A percentile compares a stretch with the other conserved stretches of the same genome.
Conservation (phyloP, 2,888 invertebrate genomes). For the Chirona hameri region DNA sequence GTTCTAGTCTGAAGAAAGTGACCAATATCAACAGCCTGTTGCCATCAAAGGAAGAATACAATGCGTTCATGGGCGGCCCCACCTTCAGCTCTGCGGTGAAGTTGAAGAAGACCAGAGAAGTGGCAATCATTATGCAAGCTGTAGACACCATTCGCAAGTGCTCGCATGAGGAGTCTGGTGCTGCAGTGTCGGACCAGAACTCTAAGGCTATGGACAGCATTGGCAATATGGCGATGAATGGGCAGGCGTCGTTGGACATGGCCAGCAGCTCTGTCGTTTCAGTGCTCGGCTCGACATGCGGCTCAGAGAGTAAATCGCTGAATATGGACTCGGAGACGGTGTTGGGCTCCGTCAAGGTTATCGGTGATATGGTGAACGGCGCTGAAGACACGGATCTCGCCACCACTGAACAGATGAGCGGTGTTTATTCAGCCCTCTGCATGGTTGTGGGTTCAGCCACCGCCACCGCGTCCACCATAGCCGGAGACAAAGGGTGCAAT, state of each 20-base stretch:
- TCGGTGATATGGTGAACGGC: not conserved
- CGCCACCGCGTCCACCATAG: not conserved
- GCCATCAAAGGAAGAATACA: not conserved
- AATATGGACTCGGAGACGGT: not conserved
- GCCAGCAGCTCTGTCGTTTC: not conserved
- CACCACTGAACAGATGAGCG: slow-evolving; percentile 24
- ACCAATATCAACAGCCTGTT: not conserved
- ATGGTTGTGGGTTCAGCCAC: slow-evolving; percentile 6
- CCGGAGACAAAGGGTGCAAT: not conserved
- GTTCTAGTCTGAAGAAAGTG: not conserved
- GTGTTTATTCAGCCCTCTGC: not conserved
- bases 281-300: not conserved
- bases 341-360: not conserved
- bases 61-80: not conserved
- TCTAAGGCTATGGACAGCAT: not conserved
- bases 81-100: not conserved
- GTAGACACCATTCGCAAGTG: not conserved
- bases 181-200: not conserved
- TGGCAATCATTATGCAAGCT: not conserved
- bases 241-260: not conserved
- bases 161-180: not conserved
- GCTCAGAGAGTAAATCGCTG: not conserved
- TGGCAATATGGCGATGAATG: not conserved
- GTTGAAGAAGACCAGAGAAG: not conserved
- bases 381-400: not conserved